Evolutionary conservation across 2,888 invertebrate species (phyloP).

Genomic region (Cheilosia variabilis): DNA sequence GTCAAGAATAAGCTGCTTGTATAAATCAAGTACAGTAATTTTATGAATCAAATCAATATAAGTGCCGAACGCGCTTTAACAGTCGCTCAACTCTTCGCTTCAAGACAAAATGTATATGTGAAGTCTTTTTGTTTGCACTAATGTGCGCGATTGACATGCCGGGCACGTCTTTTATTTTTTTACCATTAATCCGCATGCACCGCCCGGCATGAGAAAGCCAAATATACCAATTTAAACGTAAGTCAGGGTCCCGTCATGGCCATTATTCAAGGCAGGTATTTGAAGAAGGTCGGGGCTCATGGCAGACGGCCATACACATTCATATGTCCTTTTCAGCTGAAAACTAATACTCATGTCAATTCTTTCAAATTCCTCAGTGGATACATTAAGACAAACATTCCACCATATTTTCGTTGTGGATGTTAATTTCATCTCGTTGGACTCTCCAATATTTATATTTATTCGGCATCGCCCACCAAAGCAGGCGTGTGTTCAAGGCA

Average conservation of each 20-base stretch:
- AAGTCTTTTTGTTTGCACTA: not conserved
- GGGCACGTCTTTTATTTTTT: conserved; percentile 1
- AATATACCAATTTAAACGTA: conserved; percentile 18
- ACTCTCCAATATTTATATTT: too few species aligned
- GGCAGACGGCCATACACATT: not conserved
- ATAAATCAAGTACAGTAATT: too few species aligned
- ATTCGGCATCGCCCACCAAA: too few species aligned
- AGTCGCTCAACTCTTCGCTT: not conserved
- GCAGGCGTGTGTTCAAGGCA: not conserved
- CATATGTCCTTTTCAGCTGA: too few species aligned
- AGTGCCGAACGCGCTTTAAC: too few species aligned
- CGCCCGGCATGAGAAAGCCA: not conserved
- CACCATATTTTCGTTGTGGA: too few species aligned
- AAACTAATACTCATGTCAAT: too few species aligned
- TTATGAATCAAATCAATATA: too few species aligned
- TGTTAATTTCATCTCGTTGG: too few species aligned
- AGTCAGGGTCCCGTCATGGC: conserved; percentile 35
- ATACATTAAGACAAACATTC: too few species aligned
- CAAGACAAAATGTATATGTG: not conserved
- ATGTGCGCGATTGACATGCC: not conserved
- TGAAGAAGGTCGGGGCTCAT: conserved; percentile 32
- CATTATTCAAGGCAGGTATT: conserved; percentile 24
- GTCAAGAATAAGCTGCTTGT: too few species aligned
- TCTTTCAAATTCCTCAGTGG: too few species aligned
- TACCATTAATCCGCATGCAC: conserved; percentile 5